Conservation (phyloP, 2,888 invertebrate genomes). For the Melinopterus prodromus region DNA sequence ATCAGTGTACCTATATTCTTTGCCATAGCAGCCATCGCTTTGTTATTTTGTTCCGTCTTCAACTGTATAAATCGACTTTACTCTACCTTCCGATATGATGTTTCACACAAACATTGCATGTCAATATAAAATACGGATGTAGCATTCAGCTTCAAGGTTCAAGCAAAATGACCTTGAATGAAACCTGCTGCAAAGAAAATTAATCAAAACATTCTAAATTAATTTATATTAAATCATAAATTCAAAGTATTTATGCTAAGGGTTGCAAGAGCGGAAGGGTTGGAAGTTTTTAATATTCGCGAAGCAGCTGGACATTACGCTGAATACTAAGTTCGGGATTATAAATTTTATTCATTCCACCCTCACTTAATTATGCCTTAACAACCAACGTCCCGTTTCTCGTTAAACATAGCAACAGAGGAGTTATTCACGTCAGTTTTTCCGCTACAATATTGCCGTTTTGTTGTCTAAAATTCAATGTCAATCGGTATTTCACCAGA, state of each 20-base stretch:
- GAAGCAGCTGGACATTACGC: constrained; percentile 4
- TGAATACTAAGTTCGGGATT: background rate
- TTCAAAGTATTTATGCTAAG: background rate
- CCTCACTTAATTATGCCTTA: constrained; percentile 4
- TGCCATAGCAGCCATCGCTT: no score
- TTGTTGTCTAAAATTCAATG: background rate
- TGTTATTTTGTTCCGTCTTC: no score
- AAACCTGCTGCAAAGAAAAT: background rate
- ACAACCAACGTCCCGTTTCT: background rate
- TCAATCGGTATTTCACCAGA: no score
- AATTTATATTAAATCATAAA: constrained; percentile 4
- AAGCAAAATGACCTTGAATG: background rate
- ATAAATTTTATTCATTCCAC: background rate
- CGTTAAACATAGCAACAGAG: background rate
- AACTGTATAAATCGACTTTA: no score
- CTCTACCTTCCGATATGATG: no score
- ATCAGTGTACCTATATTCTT: no score
- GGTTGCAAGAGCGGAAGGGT: background rate
- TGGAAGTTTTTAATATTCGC: constrained; percentile 4
- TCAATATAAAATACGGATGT: no score
- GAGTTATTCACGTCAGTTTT: background rate
- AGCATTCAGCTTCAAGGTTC: no score
- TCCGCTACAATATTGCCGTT: background rate
- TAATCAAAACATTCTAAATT: background rate
- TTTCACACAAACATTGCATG: no score